Evolutionary conservation across 1,140 invertebrate species (phyloP).

Genomic region (Drosophila parabipectinata): DNA sequence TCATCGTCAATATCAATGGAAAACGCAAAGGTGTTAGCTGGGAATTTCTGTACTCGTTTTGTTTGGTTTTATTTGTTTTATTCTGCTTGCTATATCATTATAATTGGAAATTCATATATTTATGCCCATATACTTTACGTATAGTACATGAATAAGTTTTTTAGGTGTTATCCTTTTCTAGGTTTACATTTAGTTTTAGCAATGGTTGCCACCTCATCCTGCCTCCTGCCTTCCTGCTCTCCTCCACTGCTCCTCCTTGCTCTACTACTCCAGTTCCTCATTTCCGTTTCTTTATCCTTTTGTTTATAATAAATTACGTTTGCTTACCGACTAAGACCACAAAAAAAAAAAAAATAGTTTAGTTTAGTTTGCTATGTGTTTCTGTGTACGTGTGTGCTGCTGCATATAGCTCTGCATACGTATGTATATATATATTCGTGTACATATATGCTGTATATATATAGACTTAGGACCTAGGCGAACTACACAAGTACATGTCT

Average conservation of each 20-base stretch:
- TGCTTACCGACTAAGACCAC: conserved; percentile 70
- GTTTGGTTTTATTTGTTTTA: conserved; percentile 10
- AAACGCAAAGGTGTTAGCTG: conserved; percentile 65
- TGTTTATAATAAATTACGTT: conserved; percentile 75
- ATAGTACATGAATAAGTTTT: conserved; percentile 28
- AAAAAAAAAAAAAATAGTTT: conserved; percentile 76
- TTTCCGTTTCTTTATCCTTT: conserved; percentile 36
- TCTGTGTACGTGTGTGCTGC: conserved; percentile 37
- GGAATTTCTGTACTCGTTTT: conserved; percentile 6
- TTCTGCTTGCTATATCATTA: conserved; percentile 48
- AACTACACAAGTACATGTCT: conserved; percentile 75
- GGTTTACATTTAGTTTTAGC: conserved; percentile 71
- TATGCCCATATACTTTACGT: conserved; percentile 37
- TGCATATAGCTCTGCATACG: conserved; percentile 43
- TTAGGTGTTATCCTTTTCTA: conserved; percentile 61
- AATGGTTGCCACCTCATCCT: conserved; percentile 15
- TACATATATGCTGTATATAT: conserved; percentile 32
- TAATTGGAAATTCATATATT: conserved; percentile 53
- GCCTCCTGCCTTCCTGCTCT: not conserved
- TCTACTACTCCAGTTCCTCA: not conserved
- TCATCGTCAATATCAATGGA: conserved; percentile 26
- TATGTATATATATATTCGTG: conserved; percentile 33
- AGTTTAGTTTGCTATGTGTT: conserved; percentile 63
- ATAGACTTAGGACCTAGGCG: conserved; percentile 60
- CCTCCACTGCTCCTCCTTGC: not conserved